Conservation (phyloP, 2,113 vertebrate genomes). For the Gambusia affinis region DNA sequence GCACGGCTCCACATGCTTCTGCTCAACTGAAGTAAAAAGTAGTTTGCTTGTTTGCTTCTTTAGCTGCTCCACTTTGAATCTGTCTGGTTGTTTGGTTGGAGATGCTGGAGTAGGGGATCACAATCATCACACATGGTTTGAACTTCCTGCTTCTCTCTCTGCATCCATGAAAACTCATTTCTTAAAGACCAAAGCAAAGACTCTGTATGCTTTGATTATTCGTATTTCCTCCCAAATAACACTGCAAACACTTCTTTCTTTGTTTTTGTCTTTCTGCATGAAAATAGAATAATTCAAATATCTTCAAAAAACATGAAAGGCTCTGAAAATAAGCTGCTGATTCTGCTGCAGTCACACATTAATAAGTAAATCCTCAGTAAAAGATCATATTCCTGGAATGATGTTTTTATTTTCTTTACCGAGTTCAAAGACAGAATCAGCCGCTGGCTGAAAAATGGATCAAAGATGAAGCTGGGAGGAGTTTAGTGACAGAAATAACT, state of each 20-base stretch:
- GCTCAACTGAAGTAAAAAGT: no score
- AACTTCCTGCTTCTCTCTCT: no score
- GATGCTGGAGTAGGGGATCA: no score
- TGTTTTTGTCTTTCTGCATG: neutral
- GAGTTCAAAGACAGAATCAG: neutral
- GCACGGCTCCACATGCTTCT: no score
- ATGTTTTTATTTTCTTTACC: neutral
- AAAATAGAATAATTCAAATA: neutral
- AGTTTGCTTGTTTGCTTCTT: no score
- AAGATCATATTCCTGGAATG: neutral
- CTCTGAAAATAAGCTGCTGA: neutral
- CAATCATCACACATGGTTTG: no score
- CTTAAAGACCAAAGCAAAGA: neutral
- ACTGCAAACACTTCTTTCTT: neutral
- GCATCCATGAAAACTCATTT: no score
- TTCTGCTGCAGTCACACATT: no score
- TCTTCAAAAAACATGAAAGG: neutral
- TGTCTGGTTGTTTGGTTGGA: no score
- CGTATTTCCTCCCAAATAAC: neutral
- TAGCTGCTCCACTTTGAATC: no score
- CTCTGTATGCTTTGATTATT: neutral
- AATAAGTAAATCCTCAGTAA: neutral
- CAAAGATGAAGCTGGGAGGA: conserved; percentile 2
- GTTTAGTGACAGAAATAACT: neutral
- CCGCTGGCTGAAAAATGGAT: conserved; percentile 3